These are phyloP conservation scores for Callipepla squamata DNA, from an alignment of 2,113 vertebrate species.

Conservation along the genomic window DNA sequence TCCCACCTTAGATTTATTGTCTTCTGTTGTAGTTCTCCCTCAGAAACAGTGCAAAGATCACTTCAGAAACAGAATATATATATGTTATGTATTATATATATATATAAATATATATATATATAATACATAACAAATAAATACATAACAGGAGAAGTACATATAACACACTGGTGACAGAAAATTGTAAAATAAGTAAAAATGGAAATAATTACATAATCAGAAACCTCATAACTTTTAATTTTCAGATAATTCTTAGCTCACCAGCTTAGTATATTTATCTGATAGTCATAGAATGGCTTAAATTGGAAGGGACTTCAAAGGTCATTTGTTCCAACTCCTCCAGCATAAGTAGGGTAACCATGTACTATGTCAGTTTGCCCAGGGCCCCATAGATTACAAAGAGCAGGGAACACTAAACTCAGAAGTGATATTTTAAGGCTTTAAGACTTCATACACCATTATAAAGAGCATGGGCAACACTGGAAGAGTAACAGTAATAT, in stretches of 20 bases:
- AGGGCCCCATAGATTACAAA: not conserved
- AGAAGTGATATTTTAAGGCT: not conserved
- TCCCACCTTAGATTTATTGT: not conserved
- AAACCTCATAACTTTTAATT: not conserved
- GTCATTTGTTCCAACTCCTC: not conserved
- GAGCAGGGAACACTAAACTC: not conserved
- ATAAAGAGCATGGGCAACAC: not conserved
- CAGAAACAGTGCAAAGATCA: not conserved
- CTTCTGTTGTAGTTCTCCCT: rapidly evolving
- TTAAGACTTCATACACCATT: not conserved
- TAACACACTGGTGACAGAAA: not conserved
- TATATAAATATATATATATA: not conserved
- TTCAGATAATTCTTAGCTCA: not conserved
- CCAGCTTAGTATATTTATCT: not conserved
- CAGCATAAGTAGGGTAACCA: not conserved
- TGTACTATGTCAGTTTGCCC: not conserved
- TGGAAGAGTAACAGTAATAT: not conserved
- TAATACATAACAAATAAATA: too few species aligned
- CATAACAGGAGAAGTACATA: not conserved
- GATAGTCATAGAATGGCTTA: not conserved
- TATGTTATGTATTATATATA: too few species aligned
- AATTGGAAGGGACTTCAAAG: not conserved
- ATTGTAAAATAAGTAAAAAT: not conserved
- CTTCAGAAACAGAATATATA: not conserved
- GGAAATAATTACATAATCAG: not conserved